phyloP scores from a whole-genome alignment of 2,888 invertebrate genomes.

The Leptura quadrifasciata region DNA sequence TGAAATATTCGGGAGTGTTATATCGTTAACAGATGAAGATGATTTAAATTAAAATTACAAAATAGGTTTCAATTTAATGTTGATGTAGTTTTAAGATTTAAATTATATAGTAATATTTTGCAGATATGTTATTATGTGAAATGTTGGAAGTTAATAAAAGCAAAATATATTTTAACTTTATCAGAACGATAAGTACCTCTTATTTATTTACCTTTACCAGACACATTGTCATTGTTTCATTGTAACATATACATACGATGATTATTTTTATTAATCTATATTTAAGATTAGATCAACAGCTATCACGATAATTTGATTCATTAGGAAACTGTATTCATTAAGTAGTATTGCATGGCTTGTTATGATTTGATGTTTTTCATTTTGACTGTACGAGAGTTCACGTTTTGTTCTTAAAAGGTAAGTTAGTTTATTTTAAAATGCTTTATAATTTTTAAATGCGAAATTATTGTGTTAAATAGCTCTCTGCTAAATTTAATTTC shows the following conservation, averaged over 20 bases:
- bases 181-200: neutral
- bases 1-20: conserved; percentile 71
- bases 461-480: too few relatives aligned
- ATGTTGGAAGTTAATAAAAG: conserved; percentile 16
- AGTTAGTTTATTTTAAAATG: neutral
- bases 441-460: too few relatives aligned
- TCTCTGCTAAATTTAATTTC: too few relatives aligned
- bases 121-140: neutral
- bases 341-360: neutral
- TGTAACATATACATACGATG: neutral
- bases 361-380: neutral
- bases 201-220: conserved; percentile 5
- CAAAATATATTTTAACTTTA: conserved; percentile 24
- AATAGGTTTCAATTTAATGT: neutral
- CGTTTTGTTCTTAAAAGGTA: neutral
- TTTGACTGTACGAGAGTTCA: neutral
- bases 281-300: neutral
- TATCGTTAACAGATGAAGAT: conserved; percentile 70
- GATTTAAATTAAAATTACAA: conserved; percentile 48
- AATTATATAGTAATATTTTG: conserved; percentile 18
- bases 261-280: conserved; percentile 4
- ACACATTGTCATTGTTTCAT: neutral
- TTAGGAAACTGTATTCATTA: neutral
- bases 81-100: conserved; percentile 21
- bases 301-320: neutral